phyloP scores from a whole-genome alignment of 2,113 vertebrate species.

The Panthera tigris region DNA sequence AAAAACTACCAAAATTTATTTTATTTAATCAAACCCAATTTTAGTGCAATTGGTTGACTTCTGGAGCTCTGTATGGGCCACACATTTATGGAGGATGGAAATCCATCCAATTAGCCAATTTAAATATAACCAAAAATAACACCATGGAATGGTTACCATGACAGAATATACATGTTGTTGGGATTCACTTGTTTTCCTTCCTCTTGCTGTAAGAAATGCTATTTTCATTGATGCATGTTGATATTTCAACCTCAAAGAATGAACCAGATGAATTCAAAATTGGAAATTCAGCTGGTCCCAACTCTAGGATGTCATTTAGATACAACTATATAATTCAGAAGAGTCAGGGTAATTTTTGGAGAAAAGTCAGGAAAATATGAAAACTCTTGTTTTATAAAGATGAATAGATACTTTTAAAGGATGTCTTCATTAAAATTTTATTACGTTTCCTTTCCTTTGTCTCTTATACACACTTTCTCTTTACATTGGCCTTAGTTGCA shows the following conservation, averaged over 20 bases:
- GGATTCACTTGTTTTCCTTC: background rate
- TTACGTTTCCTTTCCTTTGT: background rate
- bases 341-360: background rate
- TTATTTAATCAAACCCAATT: slow-evolving; percentile 7
- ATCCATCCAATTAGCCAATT: background rate
- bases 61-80: background rate
- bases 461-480: slow-evolving; percentile 10
- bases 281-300: background rate
- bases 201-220: background rate
- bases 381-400: background rate
- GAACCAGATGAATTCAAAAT: background rate
- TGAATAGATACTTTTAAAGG: background rate
- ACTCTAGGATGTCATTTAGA: background rate
- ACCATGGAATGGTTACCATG: background rate
- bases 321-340: background rate
- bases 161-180: background rate
- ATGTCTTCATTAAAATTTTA: background rate
- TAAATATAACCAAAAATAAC: background rate
- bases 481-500: slow-evolving; percentile 35
- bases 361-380: background rate
- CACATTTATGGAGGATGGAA: background rate
- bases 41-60: background rate
- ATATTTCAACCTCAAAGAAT: background rate
- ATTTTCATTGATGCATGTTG: background rate
- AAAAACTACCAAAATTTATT: background rate